Evolutionary conservation across 1,140 invertebrate genomes (phyloP).

Genomic region (Bombyx mandarina): DNA sequence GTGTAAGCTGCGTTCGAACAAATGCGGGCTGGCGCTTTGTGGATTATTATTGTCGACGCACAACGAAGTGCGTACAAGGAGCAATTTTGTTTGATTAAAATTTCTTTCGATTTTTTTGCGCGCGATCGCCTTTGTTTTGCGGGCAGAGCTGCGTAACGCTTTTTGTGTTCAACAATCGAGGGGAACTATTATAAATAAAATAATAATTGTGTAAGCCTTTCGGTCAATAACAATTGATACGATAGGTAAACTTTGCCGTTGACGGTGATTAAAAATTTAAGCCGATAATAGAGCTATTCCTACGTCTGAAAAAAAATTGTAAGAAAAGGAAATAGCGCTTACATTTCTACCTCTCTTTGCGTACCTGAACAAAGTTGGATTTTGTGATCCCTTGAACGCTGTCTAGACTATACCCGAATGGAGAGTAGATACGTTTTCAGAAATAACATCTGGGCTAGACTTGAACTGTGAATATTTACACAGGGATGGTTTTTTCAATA

Average conservation of each 20-base stretch:
- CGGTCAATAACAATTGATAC: too few relatives aligned
- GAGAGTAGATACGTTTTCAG: slow-evolving; percentile 8
- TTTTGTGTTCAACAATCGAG: slow-evolving; percentile 31
- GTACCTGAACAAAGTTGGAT: not conserved
- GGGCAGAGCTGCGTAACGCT: slow-evolving; percentile 22
- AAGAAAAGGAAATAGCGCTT: too few relatives aligned
- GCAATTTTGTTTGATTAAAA: slow-evolving; percentile 51
- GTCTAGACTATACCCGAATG: slow-evolving; percentile 25
- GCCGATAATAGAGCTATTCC: too few relatives aligned
- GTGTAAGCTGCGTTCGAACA: slow-evolving; percentile 18
- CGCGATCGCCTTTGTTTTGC: slow-evolving; percentile 30
- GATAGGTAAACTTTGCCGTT: too few relatives aligned
- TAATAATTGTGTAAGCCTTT: too few relatives aligned
- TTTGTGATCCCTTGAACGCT: slow-evolving; percentile 19
- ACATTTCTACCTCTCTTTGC: too few relatives aligned
- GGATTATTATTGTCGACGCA: slow-evolving; percentile 55
- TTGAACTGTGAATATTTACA: slow-evolving; percentile 7
- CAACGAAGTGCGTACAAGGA: slow-evolving; percentile 48
- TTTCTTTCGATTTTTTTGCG: slow-evolving; percentile 39
- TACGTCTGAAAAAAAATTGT: too few relatives aligned
- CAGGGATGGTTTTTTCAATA: slow-evolving; percentile 5
- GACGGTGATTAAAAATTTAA: too few relatives aligned
- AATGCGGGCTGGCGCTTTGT: slow-evolving; percentile 36
- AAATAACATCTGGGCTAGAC: slow-evolving; percentile 14
- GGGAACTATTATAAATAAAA: slow-evolving; percentile 26